These are phyloP conservation scores for Helicorthomorpha holstii DNA, from an alignment of 1,140 invertebrate genomes.

Conservation along the genomic window DNA sequence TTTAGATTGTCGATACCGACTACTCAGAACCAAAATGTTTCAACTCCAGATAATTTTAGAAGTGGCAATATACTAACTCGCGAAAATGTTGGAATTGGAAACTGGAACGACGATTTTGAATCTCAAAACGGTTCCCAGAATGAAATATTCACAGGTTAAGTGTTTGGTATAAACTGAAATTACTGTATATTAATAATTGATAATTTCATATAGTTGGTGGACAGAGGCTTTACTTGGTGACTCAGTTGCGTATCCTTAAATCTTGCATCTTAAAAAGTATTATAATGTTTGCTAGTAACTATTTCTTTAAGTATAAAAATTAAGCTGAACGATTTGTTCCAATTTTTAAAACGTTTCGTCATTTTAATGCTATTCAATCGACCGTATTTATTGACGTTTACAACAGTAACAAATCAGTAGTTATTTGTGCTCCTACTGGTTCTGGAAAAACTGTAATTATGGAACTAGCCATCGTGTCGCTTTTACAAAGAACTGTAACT, in stretches of 20 bases:
- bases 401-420: slow-evolving; percentile 43
- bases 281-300: too few relatives aligned
- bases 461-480: slow-evolving; percentile 53
- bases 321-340: slow-evolving; percentile 30
- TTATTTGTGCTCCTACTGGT: slow-evolving; percentile 59
- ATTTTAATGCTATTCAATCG: slow-evolving; percentile 54
- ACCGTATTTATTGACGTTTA: slow-evolving; percentile 49
- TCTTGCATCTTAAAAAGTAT: too few relatives aligned
- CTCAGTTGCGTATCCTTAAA: not conserved
- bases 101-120: too few relatives aligned
- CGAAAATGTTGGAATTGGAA: too few relatives aligned
- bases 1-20: too few relatives aligned
- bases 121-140: too few relatives aligned
- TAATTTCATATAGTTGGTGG: not conserved
- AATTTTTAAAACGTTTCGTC: slow-evolving; percentile 39
- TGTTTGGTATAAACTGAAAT: not conserved
- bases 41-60: too few relatives aligned
- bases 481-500: slow-evolving; percentile 21
- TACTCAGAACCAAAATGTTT: too few relatives aligned
- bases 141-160: too few relatives aligned
- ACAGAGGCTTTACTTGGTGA: not conserved
- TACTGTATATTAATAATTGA: not conserved
- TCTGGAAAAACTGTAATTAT: slow-evolving; percentile 67
- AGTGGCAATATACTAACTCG: too few relatives aligned
- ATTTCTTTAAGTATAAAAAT: not conserved